These are phyloP conservation scores for Sylvilagus bachmani DNA, from an alignment of 2,113 vertebrate species.

Conservation along the genomic window DNA sequence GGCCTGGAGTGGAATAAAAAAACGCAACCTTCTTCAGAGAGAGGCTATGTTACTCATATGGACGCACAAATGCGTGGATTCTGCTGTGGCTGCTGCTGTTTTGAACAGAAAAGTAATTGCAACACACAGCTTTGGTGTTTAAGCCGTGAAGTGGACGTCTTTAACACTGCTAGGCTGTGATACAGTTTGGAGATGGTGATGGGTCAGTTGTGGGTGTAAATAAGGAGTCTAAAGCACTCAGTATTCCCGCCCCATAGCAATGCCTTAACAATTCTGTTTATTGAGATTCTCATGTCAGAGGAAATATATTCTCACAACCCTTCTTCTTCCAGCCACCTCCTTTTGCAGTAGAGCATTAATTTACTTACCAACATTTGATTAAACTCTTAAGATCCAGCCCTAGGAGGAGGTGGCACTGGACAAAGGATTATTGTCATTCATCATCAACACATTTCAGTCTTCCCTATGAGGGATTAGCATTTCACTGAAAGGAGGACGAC, in stretches of 20 bases:
- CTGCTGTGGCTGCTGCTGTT: not conserved
- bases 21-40: not conserved
- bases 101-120: slow-evolving; percentile 17
- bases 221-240: slow-evolving; percentile 22
- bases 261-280: slow-evolving; percentile 55
- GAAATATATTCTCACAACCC: slow-evolving; percentile 42
- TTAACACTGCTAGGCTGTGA: not conserved
- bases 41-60: not conserved
- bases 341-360: slow-evolving; percentile 66
- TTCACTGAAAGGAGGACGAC: slow-evolving; percentile 83
- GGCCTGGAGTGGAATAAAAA: slow-evolving; percentile 25
- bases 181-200: slow-evolving; percentile 10
- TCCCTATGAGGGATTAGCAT: slow-evolving; percentile 87
- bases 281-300: slow-evolving; percentile 28
- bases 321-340: slow-evolving; percentile 57
- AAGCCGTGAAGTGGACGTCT: not conserved
- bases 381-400: slow-evolving; percentile 69
- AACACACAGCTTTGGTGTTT: slow-evolving; percentile 37
- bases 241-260: not conserved
- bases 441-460: slow-evolving; percentile 81
- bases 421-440: slow-evolving; percentile 84
- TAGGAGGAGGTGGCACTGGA: slow-evolving; percentile 75
- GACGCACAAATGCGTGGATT: not conserved
- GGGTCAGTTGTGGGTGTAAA: not conserved
- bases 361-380: slow-evolving; percentile 77